Percentiles rank a stretch among this genome's conserved stretches.
phyloP scores from a whole-genome alignment of 2,888 invertebrate genomes.

The Strigamia crassipes region DNA sequence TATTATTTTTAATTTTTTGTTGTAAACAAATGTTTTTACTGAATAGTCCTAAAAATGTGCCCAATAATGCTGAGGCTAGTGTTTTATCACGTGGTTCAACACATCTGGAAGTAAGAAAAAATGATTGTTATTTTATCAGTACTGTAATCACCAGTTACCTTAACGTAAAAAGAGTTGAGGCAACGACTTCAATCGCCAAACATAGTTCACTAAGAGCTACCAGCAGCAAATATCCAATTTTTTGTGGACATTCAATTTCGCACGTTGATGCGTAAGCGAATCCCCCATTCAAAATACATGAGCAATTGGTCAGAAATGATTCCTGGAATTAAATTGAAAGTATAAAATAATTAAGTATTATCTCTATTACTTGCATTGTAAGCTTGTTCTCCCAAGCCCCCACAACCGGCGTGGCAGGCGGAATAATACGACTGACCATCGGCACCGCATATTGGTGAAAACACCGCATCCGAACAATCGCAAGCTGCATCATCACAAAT shows the following conservation, averaged over 20 bases:
- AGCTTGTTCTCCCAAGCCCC: background rate
- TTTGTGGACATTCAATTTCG: background rate
- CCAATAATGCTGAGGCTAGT: background rate
- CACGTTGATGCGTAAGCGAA: background rate
- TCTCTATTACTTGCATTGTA: no score
- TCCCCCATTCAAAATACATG: background rate
- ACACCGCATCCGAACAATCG: background rate
- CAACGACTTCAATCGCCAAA: background rate
- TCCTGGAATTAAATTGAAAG: background rate
- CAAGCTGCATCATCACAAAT: background rate
- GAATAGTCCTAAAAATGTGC: background rate
- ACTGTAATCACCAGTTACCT: background rate
- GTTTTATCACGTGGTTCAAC: slow-evolving; percentile 1
- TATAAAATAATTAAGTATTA: no score
- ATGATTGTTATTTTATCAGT: no score
- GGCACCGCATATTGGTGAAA: background rate
- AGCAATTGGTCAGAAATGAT: background rate
- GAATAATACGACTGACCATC: background rate
- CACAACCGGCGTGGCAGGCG: background rate
- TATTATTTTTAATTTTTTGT: no score
- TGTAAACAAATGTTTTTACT: background rate
- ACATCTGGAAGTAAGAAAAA: background rate
- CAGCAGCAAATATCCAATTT: background rate
- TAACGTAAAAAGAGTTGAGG: background rate
- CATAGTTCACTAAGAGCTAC: background rate